Evolutionary conservation across 1,140 invertebrate species (phyloP), one percentile per base, ranked within the genome.

Genomic region (Dufourea novaeangliae): DNA sequence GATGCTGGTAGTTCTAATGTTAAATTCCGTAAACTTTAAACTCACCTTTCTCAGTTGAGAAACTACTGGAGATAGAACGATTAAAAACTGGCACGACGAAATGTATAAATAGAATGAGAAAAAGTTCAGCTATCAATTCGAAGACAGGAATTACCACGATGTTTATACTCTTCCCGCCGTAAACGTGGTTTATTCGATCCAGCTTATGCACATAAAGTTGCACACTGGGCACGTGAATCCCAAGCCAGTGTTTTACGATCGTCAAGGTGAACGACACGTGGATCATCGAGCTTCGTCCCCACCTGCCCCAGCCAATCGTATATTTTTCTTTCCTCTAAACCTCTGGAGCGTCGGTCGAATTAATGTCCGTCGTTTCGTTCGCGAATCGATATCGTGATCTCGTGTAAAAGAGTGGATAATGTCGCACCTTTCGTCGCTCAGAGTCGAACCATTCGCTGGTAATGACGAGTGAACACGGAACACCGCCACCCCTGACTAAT

Each of bases 281-380:
- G 63, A 85, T 75, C 72, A 74, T 72, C 27, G 63, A 41, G 46
- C 67, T 74, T 64, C 78, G 75, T 71, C 73, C n/a, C 73, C 86
- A 88, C 86, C 86, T 88, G 86, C 83, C 59, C 68, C n/a, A n/a
- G 75, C 59, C 76, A 46, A 66, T 85, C 81, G 81, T 84, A 86
- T 85, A 86, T 85, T 81, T 86, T 83, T 59, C 76, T 86, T 83
- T 59, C 76, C 62, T 75, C 78, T 85, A 87, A 87, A 89, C 41
- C 46, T 29, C 7, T 4, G 25, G 27, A 61, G 5, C 8, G 20
- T 1, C 39, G 44, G 11, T 25, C 10, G 20, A 72, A 37, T 73
- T 64, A 78, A 66, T 29, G 52, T 29, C 37, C 37, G 34, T 70
- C 57, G 74, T 70, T 77, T 56, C 17, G 8, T 62, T 27, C 39